Conservation (phyloP, 2,113 vertebrate genomes). For the Vulpes lagopus region DNA sequence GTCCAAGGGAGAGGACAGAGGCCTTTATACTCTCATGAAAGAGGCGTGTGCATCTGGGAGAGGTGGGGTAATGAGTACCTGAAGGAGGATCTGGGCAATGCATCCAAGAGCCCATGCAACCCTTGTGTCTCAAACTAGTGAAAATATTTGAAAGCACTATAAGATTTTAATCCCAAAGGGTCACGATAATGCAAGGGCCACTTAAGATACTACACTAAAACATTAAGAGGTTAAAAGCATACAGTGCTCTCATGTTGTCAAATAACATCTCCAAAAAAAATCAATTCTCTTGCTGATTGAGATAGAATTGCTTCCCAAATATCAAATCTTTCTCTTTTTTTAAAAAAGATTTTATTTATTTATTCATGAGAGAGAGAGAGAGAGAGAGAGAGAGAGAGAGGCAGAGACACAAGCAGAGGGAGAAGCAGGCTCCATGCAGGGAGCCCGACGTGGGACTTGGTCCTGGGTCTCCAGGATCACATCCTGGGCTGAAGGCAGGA, state of each 20-base stretch:
- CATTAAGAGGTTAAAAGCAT: slow-evolving; percentile 3
- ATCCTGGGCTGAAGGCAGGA: too few species aligned
- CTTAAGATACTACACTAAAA: background rate
- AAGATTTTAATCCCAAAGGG: background rate
- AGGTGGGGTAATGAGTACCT: background rate
- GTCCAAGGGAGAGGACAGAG: background rate
- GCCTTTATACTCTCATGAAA: background rate
- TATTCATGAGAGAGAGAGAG: too few species aligned
- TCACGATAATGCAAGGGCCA: background rate
- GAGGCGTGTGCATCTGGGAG: background rate
- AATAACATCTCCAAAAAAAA: slow-evolving; percentile 10
- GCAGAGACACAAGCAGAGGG: too few species aligned
- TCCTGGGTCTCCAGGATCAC: too few species aligned
- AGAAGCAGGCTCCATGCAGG: too few species aligned
- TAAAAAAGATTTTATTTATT: too few species aligned
- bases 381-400: too few species aligned
- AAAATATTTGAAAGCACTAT: slow-evolving; percentile 26
- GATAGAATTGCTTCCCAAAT: slow-evolving; percentile 29
- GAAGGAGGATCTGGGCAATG: background rate
- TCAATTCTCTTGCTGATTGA: background rate
- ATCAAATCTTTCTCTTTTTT: background rate
- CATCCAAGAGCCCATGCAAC: background rate
- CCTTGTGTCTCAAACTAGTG: background rate
- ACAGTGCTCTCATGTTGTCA: background rate
- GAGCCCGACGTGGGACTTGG: too few species aligned